phyloP scores from a whole-genome alignment of 2,888 invertebrate species.

The Tuberolachnus salignus region DNA sequence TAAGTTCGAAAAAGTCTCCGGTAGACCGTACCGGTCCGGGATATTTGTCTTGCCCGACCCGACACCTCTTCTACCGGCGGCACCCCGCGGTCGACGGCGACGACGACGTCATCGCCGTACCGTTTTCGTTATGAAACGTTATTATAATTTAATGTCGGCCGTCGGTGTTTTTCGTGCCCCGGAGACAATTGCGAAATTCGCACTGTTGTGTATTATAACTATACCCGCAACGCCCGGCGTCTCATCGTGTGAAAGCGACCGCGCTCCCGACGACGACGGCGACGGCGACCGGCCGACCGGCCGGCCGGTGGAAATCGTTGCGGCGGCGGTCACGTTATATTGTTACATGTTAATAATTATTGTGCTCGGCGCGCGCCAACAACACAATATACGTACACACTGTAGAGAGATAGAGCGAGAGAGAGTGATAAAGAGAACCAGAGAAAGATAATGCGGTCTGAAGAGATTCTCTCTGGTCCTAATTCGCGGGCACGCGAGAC shows the following conservation, averaged over 20 bases:
- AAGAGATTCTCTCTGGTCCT: conserved; percentile 14
- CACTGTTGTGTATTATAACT: neutral
- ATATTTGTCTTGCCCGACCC: too few relatives aligned
- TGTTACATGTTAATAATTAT: conserved; percentile 34
- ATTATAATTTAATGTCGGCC: too few relatives aligned
- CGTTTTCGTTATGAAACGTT: neutral
- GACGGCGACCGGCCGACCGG: conserved; percentile 5
- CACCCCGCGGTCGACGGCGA: neutral
- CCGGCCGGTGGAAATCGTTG: conserved; percentile 7
- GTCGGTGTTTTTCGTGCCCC: too few relatives aligned
- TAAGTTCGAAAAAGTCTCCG: too few relatives aligned
- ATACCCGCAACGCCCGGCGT: conserved; percentile 15
- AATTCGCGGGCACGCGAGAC: conserved; percentile 48
- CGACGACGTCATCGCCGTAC: neutral
- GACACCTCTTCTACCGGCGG: too few relatives aligned
- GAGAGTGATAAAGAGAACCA: too few relatives aligned
- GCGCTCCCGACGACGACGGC: neutral
- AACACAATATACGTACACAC: conserved; percentile 17
- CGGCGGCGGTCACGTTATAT: conserved; percentile 23
- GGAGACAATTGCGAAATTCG: conserved; percentile 2
- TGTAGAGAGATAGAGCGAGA: too few relatives aligned
- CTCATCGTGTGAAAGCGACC: conserved; percentile 46
- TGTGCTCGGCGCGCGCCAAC: conserved; percentile 6
- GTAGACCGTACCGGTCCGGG: too few relatives aligned
- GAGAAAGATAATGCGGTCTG: conserved; percentile 2